phyloP scores from a whole-genome alignment of 2,797 vertebrate species.

The Gadopsis bispinosus region DNA sequence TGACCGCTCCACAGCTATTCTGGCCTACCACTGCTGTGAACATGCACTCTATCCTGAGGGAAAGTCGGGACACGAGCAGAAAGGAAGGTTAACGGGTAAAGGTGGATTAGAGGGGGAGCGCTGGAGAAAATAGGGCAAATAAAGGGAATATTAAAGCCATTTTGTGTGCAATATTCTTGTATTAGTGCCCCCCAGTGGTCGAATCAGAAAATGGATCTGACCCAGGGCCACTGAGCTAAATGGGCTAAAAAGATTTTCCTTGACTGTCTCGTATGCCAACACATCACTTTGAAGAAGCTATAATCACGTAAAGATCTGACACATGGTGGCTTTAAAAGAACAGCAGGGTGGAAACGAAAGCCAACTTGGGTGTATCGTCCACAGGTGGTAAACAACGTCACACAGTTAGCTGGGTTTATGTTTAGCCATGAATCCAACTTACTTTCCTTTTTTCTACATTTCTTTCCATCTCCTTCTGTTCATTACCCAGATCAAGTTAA shows the following conservation, averaged over 20 bases:
- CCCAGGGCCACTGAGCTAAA: neutral
- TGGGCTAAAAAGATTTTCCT: neutral
- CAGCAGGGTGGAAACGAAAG: neutral
- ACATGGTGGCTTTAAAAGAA: neutral
- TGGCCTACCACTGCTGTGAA: conserved; percentile 3
- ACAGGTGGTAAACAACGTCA: neutral
- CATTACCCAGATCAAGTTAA: neutral
- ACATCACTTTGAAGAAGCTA: neutral
- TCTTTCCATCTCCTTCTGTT: neutral
- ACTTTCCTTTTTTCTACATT: neutral
- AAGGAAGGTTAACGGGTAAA: conserved; percentile 6
- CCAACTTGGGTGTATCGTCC: neutral
- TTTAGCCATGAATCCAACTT: neutral
- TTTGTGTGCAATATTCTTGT: neutral
- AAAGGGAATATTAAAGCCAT: neutral
- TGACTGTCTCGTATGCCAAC: too few relatives aligned
- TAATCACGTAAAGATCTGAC: neutral
- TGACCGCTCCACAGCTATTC: conserved; percentile 53
- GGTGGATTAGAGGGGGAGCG: neutral
- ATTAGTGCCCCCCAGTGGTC: neutral
- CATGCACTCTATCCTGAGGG: neutral
- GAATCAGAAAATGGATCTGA: neutral
- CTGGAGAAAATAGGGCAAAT: neutral
- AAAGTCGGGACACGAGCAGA: conserved; percentile 9
- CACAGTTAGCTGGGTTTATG: neutral